Base-by-base conservation (phyloP, 2,888 invertebrate genomes). In the Pristionchus exspectatus region DNA sequence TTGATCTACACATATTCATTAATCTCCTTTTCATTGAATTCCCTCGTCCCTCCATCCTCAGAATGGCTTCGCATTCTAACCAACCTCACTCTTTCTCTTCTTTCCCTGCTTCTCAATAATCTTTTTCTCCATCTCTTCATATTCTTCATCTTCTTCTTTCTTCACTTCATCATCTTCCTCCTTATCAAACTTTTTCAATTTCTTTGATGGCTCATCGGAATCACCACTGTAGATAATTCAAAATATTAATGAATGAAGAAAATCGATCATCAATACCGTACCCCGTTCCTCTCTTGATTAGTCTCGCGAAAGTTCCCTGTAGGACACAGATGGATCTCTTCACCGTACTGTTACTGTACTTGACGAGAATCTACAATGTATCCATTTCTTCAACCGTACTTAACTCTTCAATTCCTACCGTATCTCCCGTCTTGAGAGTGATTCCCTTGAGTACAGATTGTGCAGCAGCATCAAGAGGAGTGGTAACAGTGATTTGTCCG, bases 261-360 rank as follows among this genome's bases (percentile, higher is more conserved):
- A 16, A 33, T 21, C 21, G 18, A 33, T 27, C 21, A 12, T n/a
- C 3, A 33, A 27, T 24, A 66, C 27, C 66, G 66, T n/a, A 66
- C 66, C 66, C 66, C 87, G 14, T 33, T 72, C 50, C 88, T 88
- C 44, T 88, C 77, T 77, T 88, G 54, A 88, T n/a, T 9, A 88
- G 30, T 77, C 77, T 50, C 30, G 74, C 77, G 54, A 88, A 59
- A 27, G 77, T 2, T 59, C 74, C 88, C n/a, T 77, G 27, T 30
- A 77, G 59, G 21, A 88, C 77, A 30, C 54, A 50, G 24, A 88
- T 88, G 12, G 63, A 74, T 59, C 56, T 54, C 77, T 88, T 88
- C 56, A 88, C 88, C 54, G 88, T 56, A 33, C 74, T 77, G 30
- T 72, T 30, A 14, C 24, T 56, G 77, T 77, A 77, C 21, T 33